phyloP scores from a whole-genome alignment of 2,888 invertebrate genomes.

The Tenthredo amoena region DNA sequence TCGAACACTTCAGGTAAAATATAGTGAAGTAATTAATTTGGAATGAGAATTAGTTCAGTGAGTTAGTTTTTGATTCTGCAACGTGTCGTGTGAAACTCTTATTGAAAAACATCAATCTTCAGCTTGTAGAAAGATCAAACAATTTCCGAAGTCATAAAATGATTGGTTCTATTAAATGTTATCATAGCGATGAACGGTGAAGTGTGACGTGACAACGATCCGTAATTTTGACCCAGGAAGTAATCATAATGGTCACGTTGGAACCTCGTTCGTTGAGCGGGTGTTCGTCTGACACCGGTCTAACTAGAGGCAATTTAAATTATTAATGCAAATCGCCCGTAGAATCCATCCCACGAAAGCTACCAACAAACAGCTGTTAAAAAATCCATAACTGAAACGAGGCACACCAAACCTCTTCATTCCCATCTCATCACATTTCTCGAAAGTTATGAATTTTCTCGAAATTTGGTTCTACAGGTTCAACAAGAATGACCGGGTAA shows the following conservation, averaged over 20 bases:
- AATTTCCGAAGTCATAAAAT: background rate
- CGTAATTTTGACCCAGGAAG: conserved; percentile 46
- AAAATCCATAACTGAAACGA: background rate
- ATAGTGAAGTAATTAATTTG: background rate
- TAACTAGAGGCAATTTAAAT: conserved; percentile 39
- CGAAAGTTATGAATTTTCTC: background rate
- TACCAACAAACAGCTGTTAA: background rate
- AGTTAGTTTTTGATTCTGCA: background rate
- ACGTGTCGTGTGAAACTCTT: background rate
- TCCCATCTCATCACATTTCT: background rate
- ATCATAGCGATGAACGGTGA: conserved; percentile 6
- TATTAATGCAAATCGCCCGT: conserved; percentile 16
- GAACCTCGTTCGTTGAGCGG: background rate
- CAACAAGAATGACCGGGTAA: conserved; percentile 87
- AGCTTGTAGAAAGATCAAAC: background rate
- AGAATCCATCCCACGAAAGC: background rate
- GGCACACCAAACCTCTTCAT: background rate
- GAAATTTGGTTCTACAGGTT: conserved; percentile 79
- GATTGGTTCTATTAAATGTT: conserved; percentile 9
- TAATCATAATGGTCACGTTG: conserved; percentile 7
- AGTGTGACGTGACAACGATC: conserved; percentile 36
- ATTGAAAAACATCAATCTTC: background rate
- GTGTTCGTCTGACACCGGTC: conserved; percentile 32
- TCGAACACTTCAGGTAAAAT: conserved; percentile 84
- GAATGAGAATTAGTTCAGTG: background rate